These are phyloP conservation scores for Ctena decussata DNA, from an alignment of 2,888 invertebrate genomes.

Conservation along the genomic window DNA sequence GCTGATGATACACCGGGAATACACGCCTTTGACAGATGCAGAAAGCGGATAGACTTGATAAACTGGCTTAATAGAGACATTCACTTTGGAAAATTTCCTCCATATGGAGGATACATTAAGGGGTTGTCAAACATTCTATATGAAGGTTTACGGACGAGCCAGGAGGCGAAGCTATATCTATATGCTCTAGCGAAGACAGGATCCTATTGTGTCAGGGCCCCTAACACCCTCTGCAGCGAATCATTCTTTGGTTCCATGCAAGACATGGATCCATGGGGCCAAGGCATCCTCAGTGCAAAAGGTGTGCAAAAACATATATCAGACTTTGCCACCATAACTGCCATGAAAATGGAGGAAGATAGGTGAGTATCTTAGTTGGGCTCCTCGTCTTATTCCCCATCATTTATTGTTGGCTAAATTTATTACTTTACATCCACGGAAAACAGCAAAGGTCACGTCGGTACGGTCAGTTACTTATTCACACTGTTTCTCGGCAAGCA, in stretches of 20 bases:
- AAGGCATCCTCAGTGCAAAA: slow-evolving; percentile 25
- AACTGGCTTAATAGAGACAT: slow-evolving; percentile 19
- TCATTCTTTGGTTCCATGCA: slow-evolving; percentile 42
- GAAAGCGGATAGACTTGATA: background rate
- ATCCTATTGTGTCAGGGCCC: slow-evolving; percentile 46
- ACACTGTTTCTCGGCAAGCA: background rate
- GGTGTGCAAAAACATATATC: slow-evolving; percentile 43
- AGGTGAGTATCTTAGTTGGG: slow-evolving; percentile 18
- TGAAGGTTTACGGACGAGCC: slow-evolving; percentile 21
- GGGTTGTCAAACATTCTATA: slow-evolving; percentile 26
- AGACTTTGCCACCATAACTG: slow-evolving; percentile 44
- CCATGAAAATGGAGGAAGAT: slow-evolving; percentile 32
- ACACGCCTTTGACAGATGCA: slow-evolving; percentile 13
- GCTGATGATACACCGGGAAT: slow-evolving; percentile 29
- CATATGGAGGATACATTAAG: slow-evolving; percentile 25
- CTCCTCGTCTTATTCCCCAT: no score
- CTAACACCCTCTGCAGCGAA: slow-evolving; percentile 42
- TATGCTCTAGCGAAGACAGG: slow-evolving; percentile 37
- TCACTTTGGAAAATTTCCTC: slow-evolving; percentile 32
- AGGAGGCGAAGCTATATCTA: slow-evolving; percentile 30
- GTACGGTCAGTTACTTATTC: no score
- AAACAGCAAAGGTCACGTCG: no score
- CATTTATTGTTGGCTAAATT: no score
- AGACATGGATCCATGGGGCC: slow-evolving; percentile 56
- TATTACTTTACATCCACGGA: no score